These are phyloP conservation scores for Adelphocoris suturalis DNA, from an alignment of 2,888 invertebrate species.

Conservation along the genomic window DNA sequence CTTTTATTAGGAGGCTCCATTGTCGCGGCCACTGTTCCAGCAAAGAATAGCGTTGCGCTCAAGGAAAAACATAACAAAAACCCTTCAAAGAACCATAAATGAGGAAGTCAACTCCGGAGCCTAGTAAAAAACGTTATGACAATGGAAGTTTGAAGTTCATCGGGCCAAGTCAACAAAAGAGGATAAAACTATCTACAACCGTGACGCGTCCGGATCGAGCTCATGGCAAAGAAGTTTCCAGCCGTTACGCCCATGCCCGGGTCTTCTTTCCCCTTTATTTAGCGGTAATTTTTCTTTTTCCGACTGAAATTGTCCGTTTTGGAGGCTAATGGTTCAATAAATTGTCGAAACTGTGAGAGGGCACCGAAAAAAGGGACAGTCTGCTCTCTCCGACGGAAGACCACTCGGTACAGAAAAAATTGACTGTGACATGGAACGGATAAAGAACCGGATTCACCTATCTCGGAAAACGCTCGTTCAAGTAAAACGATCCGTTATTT, in stretches of 20 bases:
- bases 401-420: not conserved
- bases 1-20: conserved; percentile 11
- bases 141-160: conserved; percentile 36
- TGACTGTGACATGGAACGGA: not conserved
- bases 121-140: not conserved
- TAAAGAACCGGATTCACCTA: not conserved
- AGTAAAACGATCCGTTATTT: not conserved
- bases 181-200: conserved; percentile 26
- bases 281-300: conserved; percentile 16
- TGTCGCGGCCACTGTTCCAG: not conserved
- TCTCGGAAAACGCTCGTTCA: not conserved
- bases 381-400: not conserved
- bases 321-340: conserved; percentile 27
- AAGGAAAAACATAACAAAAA: not conserved
- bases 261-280: not conserved
- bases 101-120: not conserved
- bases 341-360: not conserved
- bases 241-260: not conserved
- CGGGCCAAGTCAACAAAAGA: conserved; percentile 21
- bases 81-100: conserved; percentile 17
- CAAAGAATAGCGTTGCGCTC: conserved; percentile 11
- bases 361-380: not conserved
- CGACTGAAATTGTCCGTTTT: not conserved
- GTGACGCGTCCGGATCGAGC: conserved; percentile 1
- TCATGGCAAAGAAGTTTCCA: not conserved